phyloP scores from a whole-genome alignment of 2,888 invertebrate genomes.

The Heterodera filipjevi region DNA sequence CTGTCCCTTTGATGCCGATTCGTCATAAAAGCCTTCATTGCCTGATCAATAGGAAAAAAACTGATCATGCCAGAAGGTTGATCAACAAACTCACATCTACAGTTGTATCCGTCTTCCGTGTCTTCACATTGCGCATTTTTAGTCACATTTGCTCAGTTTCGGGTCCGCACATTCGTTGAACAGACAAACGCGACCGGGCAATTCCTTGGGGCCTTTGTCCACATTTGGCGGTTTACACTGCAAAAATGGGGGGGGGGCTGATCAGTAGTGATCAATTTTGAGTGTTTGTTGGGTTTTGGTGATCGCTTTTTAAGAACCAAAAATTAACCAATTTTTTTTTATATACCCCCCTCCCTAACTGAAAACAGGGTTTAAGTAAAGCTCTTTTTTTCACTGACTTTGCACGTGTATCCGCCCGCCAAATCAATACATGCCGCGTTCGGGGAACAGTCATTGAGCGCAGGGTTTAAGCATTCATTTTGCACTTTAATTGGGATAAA shows the following conservation, averaged over 20 bases:
- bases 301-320: too few species aligned
- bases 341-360: too few species aligned
- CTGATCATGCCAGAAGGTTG: neutral
- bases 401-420: conserved; percentile 55
- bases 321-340: too few species aligned
- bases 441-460: conserved; percentile 63
- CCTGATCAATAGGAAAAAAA: neutral
- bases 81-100: conserved; percentile 49
- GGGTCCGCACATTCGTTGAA: conserved; percentile 58
- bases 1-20: conserved; percentile 50
- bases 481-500: conserved; percentile 51
- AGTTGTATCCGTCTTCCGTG: conserved; percentile 58
- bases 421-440: conserved; percentile 63
- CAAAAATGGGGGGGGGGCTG: too few species aligned
- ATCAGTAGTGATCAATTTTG: too few species aligned
- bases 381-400: conserved; percentile 32
- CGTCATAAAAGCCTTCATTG: conserved; percentile 57
- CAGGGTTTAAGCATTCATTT: conserved; percentile 63
- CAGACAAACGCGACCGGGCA: conserved; percentile 59
- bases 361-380: neutral
- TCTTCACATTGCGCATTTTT: conserved; percentile 58
- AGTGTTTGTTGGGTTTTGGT: too few species aligned
- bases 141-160: conserved; percentile 57
- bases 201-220: conserved; percentile 52
- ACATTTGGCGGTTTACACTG: conserved; percentile 53